phyloP scores from a whole-genome alignment of 2,113 vertebrate genomes.

The Neotoma lepida region DNA sequence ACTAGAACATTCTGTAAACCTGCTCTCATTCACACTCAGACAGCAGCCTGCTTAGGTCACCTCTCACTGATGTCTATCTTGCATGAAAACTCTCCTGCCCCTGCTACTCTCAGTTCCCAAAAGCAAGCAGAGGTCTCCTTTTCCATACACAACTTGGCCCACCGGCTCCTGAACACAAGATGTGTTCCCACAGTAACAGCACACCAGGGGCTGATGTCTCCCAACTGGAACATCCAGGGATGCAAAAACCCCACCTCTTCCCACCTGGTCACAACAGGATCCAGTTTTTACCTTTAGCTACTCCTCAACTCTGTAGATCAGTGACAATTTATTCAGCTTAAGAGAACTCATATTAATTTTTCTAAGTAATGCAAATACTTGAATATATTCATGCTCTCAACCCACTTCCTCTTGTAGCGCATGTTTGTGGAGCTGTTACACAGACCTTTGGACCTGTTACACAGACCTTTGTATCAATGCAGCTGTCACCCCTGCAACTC shows the following conservation, averaged over 20 bases:
- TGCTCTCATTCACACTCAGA: not conserved
- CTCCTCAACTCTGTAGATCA: constrained; percentile 5
- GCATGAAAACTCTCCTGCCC: not conserved
- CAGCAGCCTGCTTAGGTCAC: not conserved
- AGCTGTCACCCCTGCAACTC: constrained; percentile 62
- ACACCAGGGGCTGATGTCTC: too few relatives aligned
- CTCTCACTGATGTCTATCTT: not conserved
- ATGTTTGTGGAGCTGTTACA: constrained; percentile 1
- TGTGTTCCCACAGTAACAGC: not conserved
- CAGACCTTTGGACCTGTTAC: constrained; percentile 39
- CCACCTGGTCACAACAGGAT: not conserved
- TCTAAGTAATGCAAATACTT: constrained; percentile 40
- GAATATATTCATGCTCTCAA: constrained; percentile 34
- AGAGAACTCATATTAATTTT: constrained; percentile 25
- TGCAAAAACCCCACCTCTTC: not conserved
- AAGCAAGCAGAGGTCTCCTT: not conserved
- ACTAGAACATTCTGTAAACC: constrained; percentile 5
- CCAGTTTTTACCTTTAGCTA: not conserved
- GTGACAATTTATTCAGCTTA: constrained; percentile 45
- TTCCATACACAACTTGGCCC: not conserved
- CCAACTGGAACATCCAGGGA: not conserved
- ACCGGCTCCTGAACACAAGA: not conserved
- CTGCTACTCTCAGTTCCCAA: not conserved
- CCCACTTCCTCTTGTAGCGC: constrained; percentile 7
- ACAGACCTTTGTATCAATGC: constrained; percentile 46